These are phyloP conservation scores for Balearica regulorum DNA, from an alignment of 2,797 vertebrate genomes.

Conservation along the genomic window DNA sequence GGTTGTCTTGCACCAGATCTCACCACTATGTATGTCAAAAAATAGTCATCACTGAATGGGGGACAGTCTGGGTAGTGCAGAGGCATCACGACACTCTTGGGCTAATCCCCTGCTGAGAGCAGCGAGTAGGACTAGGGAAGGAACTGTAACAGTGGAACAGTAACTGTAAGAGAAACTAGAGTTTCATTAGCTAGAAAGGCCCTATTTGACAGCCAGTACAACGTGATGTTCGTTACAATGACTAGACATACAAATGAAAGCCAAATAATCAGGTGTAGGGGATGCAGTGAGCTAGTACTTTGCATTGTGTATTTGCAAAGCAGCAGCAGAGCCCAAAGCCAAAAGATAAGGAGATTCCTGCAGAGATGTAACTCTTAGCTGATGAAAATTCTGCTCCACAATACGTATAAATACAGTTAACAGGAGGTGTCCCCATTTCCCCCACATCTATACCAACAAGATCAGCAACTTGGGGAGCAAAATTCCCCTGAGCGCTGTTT, in stretches of 20 bases:
- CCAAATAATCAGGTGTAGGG: not conserved
- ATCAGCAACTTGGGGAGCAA: not conserved
- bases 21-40: accelerated
- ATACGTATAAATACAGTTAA: not conserved
- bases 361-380: not conserved
- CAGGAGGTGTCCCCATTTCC: not conserved
- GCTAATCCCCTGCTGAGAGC: not conserved
- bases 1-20: not conserved
- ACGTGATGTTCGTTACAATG: not conserved
- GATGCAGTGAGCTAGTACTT: not conserved
- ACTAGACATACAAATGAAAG: not conserved
- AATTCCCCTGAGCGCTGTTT: not conserved
- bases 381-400: not conserved
- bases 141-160: not conserved
- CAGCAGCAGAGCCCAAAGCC: not conserved
- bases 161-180: not conserved
- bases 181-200: not conserved
- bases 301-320: not conserved
- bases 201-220: not conserved
- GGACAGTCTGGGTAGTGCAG: not conserved
- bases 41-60: not conserved
- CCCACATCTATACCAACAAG: not conserved
- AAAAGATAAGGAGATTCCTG: not conserved
- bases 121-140: not conserved
- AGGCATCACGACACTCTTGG: not conserved